Conservation (phyloP, 1,140 invertebrate genomes). For the Teleogryllus occipitalis region DNA sequence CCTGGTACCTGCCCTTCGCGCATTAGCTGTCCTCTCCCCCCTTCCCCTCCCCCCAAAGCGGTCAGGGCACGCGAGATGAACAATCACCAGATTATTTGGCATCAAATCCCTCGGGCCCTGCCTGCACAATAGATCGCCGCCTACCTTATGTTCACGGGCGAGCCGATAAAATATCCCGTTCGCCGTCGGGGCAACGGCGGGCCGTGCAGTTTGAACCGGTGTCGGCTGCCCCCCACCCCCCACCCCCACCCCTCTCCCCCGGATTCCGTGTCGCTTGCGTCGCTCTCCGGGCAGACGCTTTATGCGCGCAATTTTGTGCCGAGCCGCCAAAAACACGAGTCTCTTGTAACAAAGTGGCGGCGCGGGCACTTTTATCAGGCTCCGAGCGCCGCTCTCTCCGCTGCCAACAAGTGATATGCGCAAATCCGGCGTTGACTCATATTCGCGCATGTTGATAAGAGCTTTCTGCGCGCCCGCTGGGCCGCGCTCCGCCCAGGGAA, state of each 20-base stretch:
- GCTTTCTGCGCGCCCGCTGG: conserved; percentile 2
- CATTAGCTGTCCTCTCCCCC: not conserved
- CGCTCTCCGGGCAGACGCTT: not conserved
- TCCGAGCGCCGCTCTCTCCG: not conserved
- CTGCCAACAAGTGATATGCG: not conserved
- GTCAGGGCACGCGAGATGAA: not conserved
- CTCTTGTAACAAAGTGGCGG: not conserved
- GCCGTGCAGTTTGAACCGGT: not conserved
- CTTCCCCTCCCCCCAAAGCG: not conserved
- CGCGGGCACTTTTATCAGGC: not conserved
- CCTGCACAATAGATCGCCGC: not conserved
- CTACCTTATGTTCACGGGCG: not conserved
- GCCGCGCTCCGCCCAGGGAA: not conserved
- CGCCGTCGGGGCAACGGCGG: too few relatives aligned
- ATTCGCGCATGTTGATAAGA: not conserved
- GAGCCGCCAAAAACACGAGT: not conserved
- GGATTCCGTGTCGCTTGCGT: not conserved
- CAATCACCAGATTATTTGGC: not conserved
- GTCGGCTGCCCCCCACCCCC: not conserved
- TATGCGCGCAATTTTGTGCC: not conserved
- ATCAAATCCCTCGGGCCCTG: not conserved
- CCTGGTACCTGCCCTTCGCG: too few relatives aligned
- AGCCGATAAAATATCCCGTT: not conserved
- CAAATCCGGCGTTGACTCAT: not conserved
- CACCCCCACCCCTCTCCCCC: too few relatives aligned